Evolutionary conservation across 1,140 invertebrate genomes (phyloP).

Genomic region (Vanessa atalanta): DNA sequence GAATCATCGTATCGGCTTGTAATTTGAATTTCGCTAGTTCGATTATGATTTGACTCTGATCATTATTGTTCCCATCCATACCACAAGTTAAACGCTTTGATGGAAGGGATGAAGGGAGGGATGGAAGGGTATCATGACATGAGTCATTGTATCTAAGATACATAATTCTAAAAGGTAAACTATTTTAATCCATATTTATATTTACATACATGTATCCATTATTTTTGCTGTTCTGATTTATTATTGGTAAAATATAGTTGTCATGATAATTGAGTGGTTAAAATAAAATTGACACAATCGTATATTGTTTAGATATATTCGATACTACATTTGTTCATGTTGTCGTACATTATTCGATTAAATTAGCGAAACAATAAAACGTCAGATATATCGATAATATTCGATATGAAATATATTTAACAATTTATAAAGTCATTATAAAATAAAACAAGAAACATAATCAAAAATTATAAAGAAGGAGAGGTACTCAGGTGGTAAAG

Average conservation of each 20-base stretch:
- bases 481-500: conserved; percentile 79
- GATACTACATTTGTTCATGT: conserved; percentile 45
- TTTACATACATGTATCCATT: no score
- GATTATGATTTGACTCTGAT: no score
- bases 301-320: conserved; percentile 44
- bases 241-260: background rate
- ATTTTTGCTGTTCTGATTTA: background rate
- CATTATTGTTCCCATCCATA: no score
- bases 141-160: no score
- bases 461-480: conserved; percentile 58
- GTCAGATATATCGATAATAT: conserved; percentile 16
- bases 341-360: conserved; percentile 41
- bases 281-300: conserved; percentile 30
- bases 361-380: conserved; percentile 31
- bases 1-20: no score
- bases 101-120: no score
- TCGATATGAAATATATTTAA: conserved; percentile 27
- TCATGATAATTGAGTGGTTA: background rate
- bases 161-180: no score
- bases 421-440: conserved; percentile 34
- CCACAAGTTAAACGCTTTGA: no score
- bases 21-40: no score
- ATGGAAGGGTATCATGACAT: no score
- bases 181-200: no score
- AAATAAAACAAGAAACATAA: conserved; percentile 51